These are phyloP conservation scores for Musca vetustissima DNA, from an alignment of 1,140 invertebrate species.

Conservation along the genomic window DNA sequence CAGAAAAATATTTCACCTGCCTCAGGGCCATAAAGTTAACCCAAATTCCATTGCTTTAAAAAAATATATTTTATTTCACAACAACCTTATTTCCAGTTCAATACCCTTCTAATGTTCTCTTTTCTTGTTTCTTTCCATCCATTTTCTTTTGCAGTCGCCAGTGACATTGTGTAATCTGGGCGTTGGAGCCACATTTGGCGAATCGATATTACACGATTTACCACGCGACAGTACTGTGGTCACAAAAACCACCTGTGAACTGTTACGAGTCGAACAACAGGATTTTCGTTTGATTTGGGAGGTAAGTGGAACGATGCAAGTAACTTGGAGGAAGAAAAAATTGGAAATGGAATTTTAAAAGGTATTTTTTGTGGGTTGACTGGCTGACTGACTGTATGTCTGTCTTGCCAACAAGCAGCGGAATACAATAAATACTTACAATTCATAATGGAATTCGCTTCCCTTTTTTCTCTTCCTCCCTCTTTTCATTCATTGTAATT, in stretches of 20 bases:
- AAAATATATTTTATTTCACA: too few species aligned
- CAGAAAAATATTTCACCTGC: too few species aligned
- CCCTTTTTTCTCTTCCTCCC: too few species aligned
- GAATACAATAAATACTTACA: not conserved
- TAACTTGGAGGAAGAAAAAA: not conserved
- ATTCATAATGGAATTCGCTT: too few species aligned
- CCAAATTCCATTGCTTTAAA: too few species aligned
- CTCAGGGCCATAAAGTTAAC: too few species aligned
- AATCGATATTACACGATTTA: constrained; percentile 71
- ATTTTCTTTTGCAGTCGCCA: constrained; percentile 59
- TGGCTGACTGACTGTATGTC: too few species aligned
- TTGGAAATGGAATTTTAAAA: not conserved
- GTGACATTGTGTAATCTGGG: constrained; percentile 70
- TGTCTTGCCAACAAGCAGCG: too few species aligned
- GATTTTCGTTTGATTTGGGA: constrained; percentile 79
- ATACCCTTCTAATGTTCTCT: too few species aligned
- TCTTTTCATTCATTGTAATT: too few species aligned
- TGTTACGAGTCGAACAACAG: constrained; percentile 72
- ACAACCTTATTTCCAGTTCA: too few species aligned
- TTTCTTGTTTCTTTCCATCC: too few species aligned
- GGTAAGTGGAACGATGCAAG: constrained; percentile 58
- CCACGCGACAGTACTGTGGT: constrained; percentile 73
- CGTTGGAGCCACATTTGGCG: constrained; percentile 77
- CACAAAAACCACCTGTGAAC: constrained; percentile 73
- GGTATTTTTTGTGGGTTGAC: not conserved